Conservation (phyloP, 1,140 invertebrate genomes). For the Harlomillsia oculata region DNA sequence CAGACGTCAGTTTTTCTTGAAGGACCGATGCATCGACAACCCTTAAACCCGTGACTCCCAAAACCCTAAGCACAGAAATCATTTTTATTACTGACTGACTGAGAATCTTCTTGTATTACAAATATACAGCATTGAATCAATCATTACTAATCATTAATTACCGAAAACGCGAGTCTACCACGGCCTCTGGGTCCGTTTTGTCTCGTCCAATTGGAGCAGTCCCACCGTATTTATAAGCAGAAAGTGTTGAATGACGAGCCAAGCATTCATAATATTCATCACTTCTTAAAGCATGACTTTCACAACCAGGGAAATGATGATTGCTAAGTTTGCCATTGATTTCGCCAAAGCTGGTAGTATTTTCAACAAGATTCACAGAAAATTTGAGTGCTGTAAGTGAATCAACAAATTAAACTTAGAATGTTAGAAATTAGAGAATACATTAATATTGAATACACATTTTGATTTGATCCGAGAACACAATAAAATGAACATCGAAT, state of each 20-base stretch:
- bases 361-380: conserved; percentile 15
- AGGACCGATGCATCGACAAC: conserved; percentile 62
- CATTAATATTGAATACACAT: background rate
- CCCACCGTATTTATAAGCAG: conserved; percentile 7
- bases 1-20: conserved; percentile 55
- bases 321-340: conserved; percentile 17
- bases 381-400: conserved; percentile 9
- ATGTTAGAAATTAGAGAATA: background rate
- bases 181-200: background rate
- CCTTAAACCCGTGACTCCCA: conserved; percentile 51
- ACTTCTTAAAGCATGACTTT: conserved; percentile 56
- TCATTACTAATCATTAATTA: no score
- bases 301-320: conserved; percentile 67
- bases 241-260: background rate
- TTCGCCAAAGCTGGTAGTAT: conserved; percentile 16
- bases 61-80: conserved; percentile 44
- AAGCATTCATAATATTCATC: conserved; percentile 71
- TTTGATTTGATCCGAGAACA: no score
- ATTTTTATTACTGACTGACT: no score
- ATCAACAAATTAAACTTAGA: no score
- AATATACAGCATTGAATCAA: no score
- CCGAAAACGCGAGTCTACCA: conserved; percentile 3
- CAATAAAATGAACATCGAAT: background rate
- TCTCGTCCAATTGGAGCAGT: conserved; percentile 9
- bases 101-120: no score